phyloP scores from a whole-genome alignment of 2,797 vertebrate species.

The Gymnothorax javanicus region DNA sequence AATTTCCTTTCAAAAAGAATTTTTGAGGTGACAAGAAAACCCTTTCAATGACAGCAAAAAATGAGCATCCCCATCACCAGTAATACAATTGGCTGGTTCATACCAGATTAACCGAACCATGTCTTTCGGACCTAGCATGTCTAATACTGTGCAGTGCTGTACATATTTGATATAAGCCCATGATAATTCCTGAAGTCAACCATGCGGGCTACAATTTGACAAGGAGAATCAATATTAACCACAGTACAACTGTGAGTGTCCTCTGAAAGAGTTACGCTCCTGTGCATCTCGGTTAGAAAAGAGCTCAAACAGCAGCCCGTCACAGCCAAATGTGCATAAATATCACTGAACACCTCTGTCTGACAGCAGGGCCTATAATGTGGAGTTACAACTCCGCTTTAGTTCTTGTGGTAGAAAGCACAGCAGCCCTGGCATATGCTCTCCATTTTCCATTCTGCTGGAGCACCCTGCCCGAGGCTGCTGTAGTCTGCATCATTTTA shows the following conservation, averaged over 20 bases:
- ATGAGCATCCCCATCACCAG: not conserved
- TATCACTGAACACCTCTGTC: not conserved
- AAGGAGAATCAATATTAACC: not conserved
- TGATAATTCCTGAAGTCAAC: not conserved
- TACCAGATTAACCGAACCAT: not conserved
- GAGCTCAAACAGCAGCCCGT: not conserved
- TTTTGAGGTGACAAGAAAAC: not conserved
- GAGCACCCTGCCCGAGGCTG: not conserved
- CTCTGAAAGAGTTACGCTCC: not conserved
- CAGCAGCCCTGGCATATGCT: not conserved
- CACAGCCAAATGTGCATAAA: not conserved
- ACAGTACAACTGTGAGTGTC: not conserved
- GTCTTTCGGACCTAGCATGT: not conserved
- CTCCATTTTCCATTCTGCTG: not conserved
- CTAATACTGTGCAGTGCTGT: not conserved
- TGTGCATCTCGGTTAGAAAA: not conserved
- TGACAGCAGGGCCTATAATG: not conserved
- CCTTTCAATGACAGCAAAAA: not conserved
- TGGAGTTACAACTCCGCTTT: not conserved
- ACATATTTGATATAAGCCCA: not conserved
- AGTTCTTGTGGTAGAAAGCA: not conserved
- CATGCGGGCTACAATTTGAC: not conserved
- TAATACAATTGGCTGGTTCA: not conserved
- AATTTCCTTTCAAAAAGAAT: not conserved
- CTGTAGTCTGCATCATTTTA: conserved; percentile 7